Conservation (phyloP, 2,888 invertebrate genomes). For the Hymenopus coronatus region DNA sequence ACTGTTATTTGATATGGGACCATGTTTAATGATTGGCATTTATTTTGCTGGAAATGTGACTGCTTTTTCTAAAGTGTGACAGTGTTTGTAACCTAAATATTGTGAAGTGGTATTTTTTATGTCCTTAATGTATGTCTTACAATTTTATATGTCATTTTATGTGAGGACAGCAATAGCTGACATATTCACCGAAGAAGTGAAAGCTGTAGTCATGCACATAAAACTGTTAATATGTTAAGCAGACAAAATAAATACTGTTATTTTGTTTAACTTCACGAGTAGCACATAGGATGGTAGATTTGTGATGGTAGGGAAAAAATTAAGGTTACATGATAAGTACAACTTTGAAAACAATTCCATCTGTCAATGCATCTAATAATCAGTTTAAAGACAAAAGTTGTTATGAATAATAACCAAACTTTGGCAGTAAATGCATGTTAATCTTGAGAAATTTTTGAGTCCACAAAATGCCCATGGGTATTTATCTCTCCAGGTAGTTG, state of each 20-base stretch:
- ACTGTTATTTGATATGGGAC: conserved; percentile 31
- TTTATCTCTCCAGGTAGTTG: too few relatives aligned
- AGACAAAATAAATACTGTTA: not conserved
- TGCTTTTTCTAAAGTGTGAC: conserved; percentile 7
- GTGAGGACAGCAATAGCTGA: not conserved
- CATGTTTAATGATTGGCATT: conserved; percentile 28
- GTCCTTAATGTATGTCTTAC: conserved; percentile 1
- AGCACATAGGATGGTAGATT: not conserved
- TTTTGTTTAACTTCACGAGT: not conserved
- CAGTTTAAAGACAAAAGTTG: too few relatives aligned
- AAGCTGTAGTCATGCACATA: not conserved
- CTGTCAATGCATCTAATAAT: not conserved
- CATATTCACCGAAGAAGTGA: not conserved
- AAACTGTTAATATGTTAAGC: not conserved
- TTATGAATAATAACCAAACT: too few relatives aligned
- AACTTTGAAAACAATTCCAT: not conserved
- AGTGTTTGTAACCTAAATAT: conserved; percentile 9
- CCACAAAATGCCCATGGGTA: too few relatives aligned
- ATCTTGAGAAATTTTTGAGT: too few relatives aligned
- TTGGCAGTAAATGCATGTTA: too few relatives aligned
- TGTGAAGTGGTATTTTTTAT: conserved; percentile 5
- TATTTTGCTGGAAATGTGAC: conserved; percentile 26
- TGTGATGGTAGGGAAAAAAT: not conserved
- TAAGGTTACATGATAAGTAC: not conserved
- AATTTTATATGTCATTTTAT: conserved; percentile 12